Evolutionary conservation across 1,140 invertebrate species (phyloP).

Genomic region (Mylabris phalerata): DNA sequence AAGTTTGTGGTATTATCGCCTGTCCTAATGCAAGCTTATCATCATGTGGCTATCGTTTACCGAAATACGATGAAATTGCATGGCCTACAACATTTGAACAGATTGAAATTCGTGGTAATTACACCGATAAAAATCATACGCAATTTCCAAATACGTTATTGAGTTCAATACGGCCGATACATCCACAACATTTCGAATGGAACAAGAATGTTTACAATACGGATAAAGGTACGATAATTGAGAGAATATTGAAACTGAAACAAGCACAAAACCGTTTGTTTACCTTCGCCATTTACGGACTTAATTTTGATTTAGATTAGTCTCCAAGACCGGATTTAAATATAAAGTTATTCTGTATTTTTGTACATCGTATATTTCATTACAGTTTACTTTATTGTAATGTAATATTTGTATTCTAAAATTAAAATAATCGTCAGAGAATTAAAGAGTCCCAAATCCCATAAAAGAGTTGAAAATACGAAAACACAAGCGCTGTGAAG

Average conservation of each 20-base stretch:
- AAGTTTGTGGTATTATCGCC: conserved; percentile 46
- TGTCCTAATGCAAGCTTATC: conserved; percentile 42
- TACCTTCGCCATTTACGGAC: conserved; percentile 28
- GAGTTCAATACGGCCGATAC: conserved; percentile 22
- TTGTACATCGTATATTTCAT: no score
- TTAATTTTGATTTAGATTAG: conserved; percentile 23
- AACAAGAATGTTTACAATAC: background rate
- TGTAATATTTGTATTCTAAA: no score
- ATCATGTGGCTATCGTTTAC: conserved; percentile 39
- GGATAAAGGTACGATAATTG: background rate
- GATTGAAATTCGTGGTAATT: conserved; percentile 20
- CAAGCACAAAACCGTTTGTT: conserved; percentile 22
- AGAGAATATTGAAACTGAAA: conserved; percentile 12
- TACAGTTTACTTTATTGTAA: no score
- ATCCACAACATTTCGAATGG: conserved; percentile 16
- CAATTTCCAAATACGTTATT: conserved; percentile 27
- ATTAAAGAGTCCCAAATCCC: no score
- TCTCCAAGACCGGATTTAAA: no score
- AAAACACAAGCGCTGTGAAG: no score
- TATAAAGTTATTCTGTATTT: background rate
- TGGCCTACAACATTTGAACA: conserved; percentile 26
- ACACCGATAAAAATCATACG: conserved; percentile 12
- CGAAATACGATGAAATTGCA: conserved; percentile 20
- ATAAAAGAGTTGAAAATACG: no score
- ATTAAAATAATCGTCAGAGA: no score